phyloP scores from a whole-genome alignment of 2,888 invertebrate species.

The Tetheella fluctuosa region DNA sequence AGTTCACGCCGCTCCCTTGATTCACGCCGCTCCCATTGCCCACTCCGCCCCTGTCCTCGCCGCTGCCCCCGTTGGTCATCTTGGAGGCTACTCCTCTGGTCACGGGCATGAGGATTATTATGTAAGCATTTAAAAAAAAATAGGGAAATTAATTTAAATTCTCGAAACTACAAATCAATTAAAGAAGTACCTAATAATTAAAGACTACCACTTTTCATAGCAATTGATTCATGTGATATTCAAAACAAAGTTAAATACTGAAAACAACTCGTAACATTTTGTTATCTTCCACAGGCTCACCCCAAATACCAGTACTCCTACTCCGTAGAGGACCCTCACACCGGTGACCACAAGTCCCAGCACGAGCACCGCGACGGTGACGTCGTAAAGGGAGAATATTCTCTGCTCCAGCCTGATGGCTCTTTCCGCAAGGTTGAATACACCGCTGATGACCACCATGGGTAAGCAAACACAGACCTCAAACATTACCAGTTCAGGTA shows the following conservation, averaged over 20 bases:
- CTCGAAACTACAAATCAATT: too few species aligned
- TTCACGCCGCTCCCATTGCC: slow-evolving; percentile 43
- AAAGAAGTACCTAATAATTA: too few species aligned
- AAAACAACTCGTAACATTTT: neutral
- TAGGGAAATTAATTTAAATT: too few species aligned
- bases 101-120: slow-evolving; percentile 65
- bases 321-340: slow-evolving; percentile 85
- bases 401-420: slow-evolving; percentile 85
- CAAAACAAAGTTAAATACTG: slow-evolving; percentile 11
- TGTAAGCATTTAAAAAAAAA: slow-evolving; percentile 48
- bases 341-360: slow-evolving; percentile 86
- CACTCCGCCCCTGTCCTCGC: slow-evolving; percentile 35
- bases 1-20: slow-evolving; percentile 35
- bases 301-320: slow-evolving; percentile 86
- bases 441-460: slow-evolving; percentile 83
- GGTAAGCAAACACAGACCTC: slow-evolving; percentile 55
- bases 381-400: slow-evolving; percentile 87
- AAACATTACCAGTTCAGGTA: too few species aligned
- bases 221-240: too few species aligned
- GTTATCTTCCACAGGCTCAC: slow-evolving; percentile 69
- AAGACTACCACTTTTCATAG: too few species aligned
- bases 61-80: slow-evolving; percentile 42
- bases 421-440: slow-evolving; percentile 85
- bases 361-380: slow-evolving; percentile 85
- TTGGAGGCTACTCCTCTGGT: slow-evolving; percentile 36